Conservation (phyloP, 2,888 invertebrate species). For the Coleophora flavipennella region DNA sequence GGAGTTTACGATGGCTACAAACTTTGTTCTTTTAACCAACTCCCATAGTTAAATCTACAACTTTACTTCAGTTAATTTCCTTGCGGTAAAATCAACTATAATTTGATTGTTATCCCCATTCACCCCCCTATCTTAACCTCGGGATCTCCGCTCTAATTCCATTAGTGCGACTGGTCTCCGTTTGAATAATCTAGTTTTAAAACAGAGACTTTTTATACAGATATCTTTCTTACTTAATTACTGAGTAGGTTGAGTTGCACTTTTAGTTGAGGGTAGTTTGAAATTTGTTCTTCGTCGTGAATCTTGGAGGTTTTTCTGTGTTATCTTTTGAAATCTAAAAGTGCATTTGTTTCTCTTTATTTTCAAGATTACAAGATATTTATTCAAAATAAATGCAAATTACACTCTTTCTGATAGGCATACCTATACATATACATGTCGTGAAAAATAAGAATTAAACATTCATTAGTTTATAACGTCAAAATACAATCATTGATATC, state of each 20-base stretch:
- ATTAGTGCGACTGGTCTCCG: slow-evolving; percentile 28
- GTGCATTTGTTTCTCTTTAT: too few species aligned
- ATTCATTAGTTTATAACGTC: too few species aligned
- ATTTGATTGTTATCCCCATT: slow-evolving; percentile 29
- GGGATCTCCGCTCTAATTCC: slow-evolving; percentile 28
- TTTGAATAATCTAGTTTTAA: slow-evolving; percentile 9
- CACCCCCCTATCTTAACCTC: slow-evolving; percentile 27
- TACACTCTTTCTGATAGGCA: too few species aligned
- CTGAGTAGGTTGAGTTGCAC: too few species aligned
- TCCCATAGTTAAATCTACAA: slow-evolving; percentile 4
- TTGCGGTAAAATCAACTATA: slow-evolving; percentile 29
- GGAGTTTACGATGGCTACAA: background rate
- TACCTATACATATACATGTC: too few species aligned
- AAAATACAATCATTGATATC: too few species aligned
- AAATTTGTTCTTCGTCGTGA: background rate
- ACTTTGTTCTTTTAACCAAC: background rate
- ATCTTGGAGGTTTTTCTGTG: background rate
- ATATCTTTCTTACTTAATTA: too few species aligned
- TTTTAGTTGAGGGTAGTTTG: too few species aligned
- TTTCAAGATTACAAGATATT: too few species aligned
- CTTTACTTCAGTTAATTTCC: slow-evolving; percentile 1
- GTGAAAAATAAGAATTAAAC: too few species aligned
- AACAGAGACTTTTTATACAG: slow-evolving; percentile 3
- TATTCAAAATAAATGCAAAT: too few species aligned
- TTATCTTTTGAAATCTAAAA: background rate